Conservation (phyloP, 2,797 vertebrate species). For the Manis pentadactyla region DNA sequence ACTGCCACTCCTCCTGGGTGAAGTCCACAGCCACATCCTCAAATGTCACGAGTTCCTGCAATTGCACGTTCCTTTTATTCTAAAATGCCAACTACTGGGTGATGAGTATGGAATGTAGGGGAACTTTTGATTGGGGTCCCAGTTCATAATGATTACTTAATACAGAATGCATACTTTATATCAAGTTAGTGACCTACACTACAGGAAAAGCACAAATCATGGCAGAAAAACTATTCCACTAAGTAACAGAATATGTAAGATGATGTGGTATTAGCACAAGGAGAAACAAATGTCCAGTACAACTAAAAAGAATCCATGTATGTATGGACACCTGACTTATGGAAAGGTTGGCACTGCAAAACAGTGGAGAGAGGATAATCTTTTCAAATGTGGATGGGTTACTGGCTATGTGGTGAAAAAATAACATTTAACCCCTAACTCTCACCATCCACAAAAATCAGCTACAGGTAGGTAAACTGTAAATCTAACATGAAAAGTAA, state of each 20-base stretch:
- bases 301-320: slow-evolving; percentile 50
- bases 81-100: slow-evolving; percentile 35
- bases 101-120: slow-evolving; percentile 10
- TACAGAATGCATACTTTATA: neutral
- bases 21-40: slow-evolving; percentile 80
- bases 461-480: neutral
- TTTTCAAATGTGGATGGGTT: slow-evolving; percentile 33
- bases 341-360: neutral
- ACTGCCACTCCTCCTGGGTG: slow-evolving; percentile 79
- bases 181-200: slow-evolving; percentile 33
- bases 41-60: slow-evolving; percentile 74
- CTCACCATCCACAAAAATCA: slow-evolving; percentile 22
- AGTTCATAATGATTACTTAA: slow-evolving; percentile 27
- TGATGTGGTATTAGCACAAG: neutral
- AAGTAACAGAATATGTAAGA: slow-evolving; percentile 30
- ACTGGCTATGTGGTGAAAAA: neutral
- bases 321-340: slow-evolving; percentile 18
- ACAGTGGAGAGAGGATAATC: neutral
- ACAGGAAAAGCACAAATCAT: neutral
- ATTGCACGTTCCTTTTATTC: slow-evolving; percentile 66
- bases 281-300: neutral
- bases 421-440: neutral
- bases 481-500: slow-evolving; percentile 45
- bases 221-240: neutral
- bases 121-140: slow-evolving; percentile 33